These are phyloP conservation scores for Smittia sp. DNA, from an alignment of 2,888 invertebrate species.

Conservation along the genomic window DNA sequence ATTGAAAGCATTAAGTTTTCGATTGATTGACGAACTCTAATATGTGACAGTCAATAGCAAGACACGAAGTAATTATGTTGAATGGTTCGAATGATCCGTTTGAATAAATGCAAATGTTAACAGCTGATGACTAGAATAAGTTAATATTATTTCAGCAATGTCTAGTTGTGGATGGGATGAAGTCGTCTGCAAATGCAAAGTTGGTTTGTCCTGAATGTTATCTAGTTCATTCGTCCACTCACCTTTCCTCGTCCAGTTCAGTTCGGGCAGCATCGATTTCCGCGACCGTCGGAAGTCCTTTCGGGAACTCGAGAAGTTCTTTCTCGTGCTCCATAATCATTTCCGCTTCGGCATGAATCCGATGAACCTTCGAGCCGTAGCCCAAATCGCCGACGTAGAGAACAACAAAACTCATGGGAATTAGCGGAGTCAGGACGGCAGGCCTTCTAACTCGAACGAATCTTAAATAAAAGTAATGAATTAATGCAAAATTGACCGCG, in stretches of 20 bases:
- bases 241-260: slow-evolving; percentile 60
- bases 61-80: slow-evolving; percentile 6
- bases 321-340: slow-evolving; percentile 67
- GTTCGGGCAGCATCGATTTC: slow-evolving; percentile 66
- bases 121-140: neutral
- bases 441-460: slow-evolving; percentile 62
- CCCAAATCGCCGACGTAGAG: slow-evolving; percentile 74
- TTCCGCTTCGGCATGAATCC: slow-evolving; percentile 58
- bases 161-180: slow-evolving; percentile 1
- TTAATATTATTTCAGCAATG: neutral
- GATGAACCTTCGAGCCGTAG: slow-evolving; percentile 72
- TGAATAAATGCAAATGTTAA: neutral
- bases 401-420: slow-evolving; percentile 69
- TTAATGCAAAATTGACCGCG: slow-evolving; percentile 41
- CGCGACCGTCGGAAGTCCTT: slow-evolving; percentile 71
- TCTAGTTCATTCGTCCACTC: too few relatives aligned
- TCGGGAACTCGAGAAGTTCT: slow-evolving; percentile 67
- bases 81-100: too few relatives aligned
- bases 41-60: neutral
- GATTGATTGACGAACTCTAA: neutral
- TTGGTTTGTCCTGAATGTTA: too few relatives aligned
- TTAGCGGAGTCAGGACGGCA: slow-evolving; percentile 62
- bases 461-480: slow-evolving; percentile 51
- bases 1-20: too few relatives aligned
- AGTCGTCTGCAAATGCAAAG: neutral